phyloP scores from a whole-genome alignment of 2,797 vertebrate genomes.

The Nyctalus aviator region DNA sequence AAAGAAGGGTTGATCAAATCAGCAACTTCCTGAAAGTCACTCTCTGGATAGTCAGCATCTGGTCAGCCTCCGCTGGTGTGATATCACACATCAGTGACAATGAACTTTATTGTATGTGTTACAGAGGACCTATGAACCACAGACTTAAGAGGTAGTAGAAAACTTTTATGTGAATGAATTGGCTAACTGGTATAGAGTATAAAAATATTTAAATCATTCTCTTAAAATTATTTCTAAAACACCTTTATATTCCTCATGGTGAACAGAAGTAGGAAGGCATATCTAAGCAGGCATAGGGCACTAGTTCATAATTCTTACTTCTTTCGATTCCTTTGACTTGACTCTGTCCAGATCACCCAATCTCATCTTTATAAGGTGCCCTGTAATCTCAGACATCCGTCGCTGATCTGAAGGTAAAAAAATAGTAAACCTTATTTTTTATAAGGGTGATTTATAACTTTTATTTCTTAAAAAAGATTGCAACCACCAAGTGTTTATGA shows the following conservation, averaged over 20 bases:
- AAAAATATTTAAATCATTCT: slow-evolving; percentile 40
- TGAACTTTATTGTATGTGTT: neutral
- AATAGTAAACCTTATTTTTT: slow-evolving; percentile 55
- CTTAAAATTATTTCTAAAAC: slow-evolving; percentile 54
- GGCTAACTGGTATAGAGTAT: slow-evolving; percentile 22
- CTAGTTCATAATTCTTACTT: slow-evolving; percentile 87
- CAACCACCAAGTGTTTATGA: slow-evolving; percentile 39
- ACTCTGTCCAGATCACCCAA: slow-evolving; percentile 94
- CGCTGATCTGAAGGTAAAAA: slow-evolving; percentile 92
- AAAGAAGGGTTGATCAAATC: neutral
- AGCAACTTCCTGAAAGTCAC: neutral
- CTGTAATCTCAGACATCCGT: slow-evolving; percentile 96
- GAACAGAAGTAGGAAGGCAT: slow-evolving; percentile 53
- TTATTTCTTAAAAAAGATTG: slow-evolving; percentile 26
- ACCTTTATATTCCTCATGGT: slow-evolving; percentile 15
- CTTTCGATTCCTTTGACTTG: slow-evolving; percentile 94
- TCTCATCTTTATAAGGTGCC: slow-evolving; percentile 96
- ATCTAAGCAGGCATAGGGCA: neutral
- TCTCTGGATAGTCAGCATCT: neutral
- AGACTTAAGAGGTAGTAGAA: neutral
- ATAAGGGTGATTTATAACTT: slow-evolving; percentile 39
- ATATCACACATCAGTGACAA: neutral
- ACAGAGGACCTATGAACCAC: neutral
- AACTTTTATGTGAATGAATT: slow-evolving; percentile 28
- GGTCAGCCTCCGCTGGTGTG: neutral